phyloP scores from a whole-genome alignment of 2,888 invertebrate species.

The Thelaira solivaga region DNA sequence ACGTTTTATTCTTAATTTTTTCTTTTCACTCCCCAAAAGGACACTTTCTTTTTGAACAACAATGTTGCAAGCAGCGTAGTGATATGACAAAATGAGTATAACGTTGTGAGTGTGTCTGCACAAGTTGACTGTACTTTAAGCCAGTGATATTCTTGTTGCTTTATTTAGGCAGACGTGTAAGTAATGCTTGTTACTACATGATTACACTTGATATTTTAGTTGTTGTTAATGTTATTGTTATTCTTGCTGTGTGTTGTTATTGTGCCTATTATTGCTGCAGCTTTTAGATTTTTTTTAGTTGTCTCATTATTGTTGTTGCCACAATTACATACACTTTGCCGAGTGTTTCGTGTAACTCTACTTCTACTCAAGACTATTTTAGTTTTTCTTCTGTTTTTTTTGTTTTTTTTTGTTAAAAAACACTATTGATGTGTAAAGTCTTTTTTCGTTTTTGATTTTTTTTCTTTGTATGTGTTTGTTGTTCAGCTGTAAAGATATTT shows the following conservation, averaged over 20 bases:
- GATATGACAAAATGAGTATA: too few species aligned
- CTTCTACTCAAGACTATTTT: slow-evolving; percentile 15
- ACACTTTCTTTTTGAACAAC: slow-evolving; percentile 12
- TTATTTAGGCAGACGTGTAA: slow-evolving; percentile 22
- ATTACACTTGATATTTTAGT: slow-evolving; percentile 36
- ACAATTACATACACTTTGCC: not conserved
- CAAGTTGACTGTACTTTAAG: slow-evolving; percentile 38
- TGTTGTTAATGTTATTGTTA: too few species aligned
- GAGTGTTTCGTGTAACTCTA: slow-evolving; percentile 23
- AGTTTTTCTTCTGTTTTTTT: not conserved
- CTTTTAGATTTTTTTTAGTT: not conserved
- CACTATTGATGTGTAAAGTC: not conserved
- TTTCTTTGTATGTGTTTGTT: not conserved
- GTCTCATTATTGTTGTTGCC: too few species aligned
- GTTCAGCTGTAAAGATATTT: not conserved
- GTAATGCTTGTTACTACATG: slow-evolving; percentile 59
- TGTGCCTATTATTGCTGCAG: slow-evolving; percentile 15
- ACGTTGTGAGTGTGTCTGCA: not conserved
- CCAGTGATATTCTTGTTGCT: slow-evolving; percentile 31
- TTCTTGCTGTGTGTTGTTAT: not conserved
- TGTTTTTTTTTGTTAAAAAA: too few species aligned
- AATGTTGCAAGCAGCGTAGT: not conserved
- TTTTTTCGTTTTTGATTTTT: not conserved
- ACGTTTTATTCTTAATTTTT: not conserved
- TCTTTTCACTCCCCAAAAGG: not conserved